Percentiles rank a stretch among this genome's conserved stretches.
Conservation (phyloP, 1,140 invertebrate genomes). For the Heliconius hewitsoni region DNA sequence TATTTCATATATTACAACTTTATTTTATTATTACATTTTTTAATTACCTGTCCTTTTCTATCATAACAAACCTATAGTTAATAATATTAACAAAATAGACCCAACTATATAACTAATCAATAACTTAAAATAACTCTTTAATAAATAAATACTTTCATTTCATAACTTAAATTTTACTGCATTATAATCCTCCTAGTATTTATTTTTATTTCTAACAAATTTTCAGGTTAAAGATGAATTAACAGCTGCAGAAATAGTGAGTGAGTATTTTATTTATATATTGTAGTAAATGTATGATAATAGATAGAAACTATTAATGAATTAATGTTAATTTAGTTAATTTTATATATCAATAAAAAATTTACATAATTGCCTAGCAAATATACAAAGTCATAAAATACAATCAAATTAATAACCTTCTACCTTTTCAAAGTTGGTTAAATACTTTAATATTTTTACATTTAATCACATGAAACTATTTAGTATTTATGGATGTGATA, state of each 20-base stretch:
- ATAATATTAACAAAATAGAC: no score
- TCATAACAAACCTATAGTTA: no score
- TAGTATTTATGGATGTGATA: background rate
- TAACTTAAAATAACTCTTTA: background rate
- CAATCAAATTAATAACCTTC: background rate
- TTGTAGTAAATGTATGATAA: background rate
- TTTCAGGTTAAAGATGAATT: slow-evolving; percentile 69
- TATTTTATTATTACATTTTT: no score
- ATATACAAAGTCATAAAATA: slow-evolving; percentile 15
- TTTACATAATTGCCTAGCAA: no score
- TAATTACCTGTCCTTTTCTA: no score
- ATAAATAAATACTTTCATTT: background rate
- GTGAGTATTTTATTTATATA: slow-evolving; percentile 52
- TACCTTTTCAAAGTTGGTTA: no score
- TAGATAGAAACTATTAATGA: background rate
- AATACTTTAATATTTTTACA: slow-evolving; percentile 1
- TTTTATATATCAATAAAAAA: no score
- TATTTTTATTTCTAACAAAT: background rate
- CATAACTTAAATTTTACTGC: background rate
- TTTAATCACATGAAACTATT: background rate
- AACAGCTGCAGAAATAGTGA: slow-evolving; percentile 57
- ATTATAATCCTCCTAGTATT: background rate
- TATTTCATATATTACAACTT: no score
- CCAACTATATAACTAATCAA: no score
- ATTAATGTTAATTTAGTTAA: no score